Conservation (phyloP, 1,140 invertebrate species). For the Hyposmocoma kahamanoa region DNA sequence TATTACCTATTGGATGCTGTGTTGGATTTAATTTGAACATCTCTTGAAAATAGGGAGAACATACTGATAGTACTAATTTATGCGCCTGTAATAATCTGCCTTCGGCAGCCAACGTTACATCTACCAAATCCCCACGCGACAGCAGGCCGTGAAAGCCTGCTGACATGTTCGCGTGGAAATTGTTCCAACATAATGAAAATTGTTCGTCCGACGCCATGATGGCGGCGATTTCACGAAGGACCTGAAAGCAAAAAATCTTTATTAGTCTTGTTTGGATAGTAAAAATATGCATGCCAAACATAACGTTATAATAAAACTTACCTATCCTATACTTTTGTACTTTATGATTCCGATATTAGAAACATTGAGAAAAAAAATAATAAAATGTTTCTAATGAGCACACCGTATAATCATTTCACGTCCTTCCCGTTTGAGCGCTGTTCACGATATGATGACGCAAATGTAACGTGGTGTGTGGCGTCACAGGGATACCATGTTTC, state of each 20-base stretch:
- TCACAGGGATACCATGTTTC: slow-evolving; percentile 32
- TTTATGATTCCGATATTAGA: slow-evolving; percentile 68
- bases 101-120: slow-evolving; percentile 87
- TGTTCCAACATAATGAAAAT: slow-evolving; percentile 86
- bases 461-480: slow-evolving; percentile 51
- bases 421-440: slow-evolving; percentile 63
- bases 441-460: slow-evolving; percentile 66
- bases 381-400: slow-evolving; percentile 51
- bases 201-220: slow-evolving; percentile 82
- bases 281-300: background rate
- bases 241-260: slow-evolving; percentile 47
- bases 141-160: slow-evolving; percentile 82
- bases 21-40: slow-evolving; percentile 82
- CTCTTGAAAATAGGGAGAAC: slow-evolving; percentile 89
- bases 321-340: slow-evolving; percentile 71
- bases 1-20: slow-evolving; percentile 76
- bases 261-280: background rate
- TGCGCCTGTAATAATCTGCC: slow-evolving; percentile 86
- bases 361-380: slow-evolving; percentile 66
- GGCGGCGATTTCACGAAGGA: slow-evolving; percentile 62
- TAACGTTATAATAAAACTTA: slow-evolving; percentile 19
- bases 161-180: slow-evolving; percentile 83
- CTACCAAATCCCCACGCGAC: slow-evolving; percentile 84
- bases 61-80: slow-evolving; percentile 87
- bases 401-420: slow-evolving; percentile 48